A percentile compares a stretch with the other conserved stretches of the same genome.
Conservation (phyloP, 1,140 invertebrate species). For the Sarcophaga peregrina region DNA sequence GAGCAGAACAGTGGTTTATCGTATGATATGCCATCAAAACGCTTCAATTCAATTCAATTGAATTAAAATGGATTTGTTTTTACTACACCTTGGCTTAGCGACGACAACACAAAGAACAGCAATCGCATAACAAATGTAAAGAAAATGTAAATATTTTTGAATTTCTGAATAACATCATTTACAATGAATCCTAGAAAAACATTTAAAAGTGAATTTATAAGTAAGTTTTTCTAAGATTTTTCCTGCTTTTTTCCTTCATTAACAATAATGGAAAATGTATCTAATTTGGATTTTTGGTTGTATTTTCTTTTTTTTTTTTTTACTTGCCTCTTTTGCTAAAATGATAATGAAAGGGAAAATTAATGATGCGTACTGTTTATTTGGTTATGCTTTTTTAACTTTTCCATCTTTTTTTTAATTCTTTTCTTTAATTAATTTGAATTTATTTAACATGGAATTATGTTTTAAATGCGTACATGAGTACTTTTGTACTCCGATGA, state of each 20-base stretch:
- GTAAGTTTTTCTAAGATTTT: constrained; percentile 14
- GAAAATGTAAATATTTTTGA: background rate
- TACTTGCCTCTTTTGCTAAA: background rate
- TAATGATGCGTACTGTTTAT: constrained; percentile 1
- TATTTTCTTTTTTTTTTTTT: background rate
- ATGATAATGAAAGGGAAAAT: background rate
- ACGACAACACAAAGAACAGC: background rate
- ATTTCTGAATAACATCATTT: background rate
- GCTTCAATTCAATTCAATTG: too few relatives aligned
- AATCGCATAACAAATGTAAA: background rate
- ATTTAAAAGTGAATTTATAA: constrained; percentile 1
- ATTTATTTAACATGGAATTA: constrained; percentile 3
- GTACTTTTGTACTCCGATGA: background rate
- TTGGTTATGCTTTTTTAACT: constrained; percentile 15
- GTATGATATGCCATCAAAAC: too few relatives aligned
- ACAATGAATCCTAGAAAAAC: constrained; percentile 1
- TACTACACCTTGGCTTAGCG: too few relatives aligned
- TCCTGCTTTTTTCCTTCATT: background rate
- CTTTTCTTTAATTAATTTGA: background rate
- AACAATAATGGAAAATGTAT: background rate
- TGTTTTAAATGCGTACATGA: background rate
- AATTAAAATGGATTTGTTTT: too few relatives aligned
- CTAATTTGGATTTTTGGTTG: background rate
- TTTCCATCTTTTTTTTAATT: background rate
- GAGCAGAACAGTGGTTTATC: too few relatives aligned